Evolutionary conservation across 2,113 vertebrate genomes (phyloP), one percentile per base, ranked within the genome.

Genomic region (Thermophis baileyi): DNA sequence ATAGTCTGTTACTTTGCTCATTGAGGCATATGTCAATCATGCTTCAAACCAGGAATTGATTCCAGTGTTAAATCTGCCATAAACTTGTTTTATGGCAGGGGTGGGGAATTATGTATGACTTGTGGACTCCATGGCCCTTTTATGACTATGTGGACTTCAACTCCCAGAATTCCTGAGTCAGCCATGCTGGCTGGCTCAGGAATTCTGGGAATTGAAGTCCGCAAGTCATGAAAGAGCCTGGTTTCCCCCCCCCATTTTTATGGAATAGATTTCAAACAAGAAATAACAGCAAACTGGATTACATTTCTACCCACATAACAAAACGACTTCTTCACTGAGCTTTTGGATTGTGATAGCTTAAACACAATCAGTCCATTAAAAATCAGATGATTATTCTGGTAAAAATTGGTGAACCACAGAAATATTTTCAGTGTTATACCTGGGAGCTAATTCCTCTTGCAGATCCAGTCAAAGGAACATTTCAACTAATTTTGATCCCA

Each of bases 1-100:
- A 92, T 0, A 0, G 94, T 44, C 50, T 91, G 92, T 97, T 87
- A 96, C 35, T 63, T 81, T 40, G 54, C 30, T 60, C 22, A 87
- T 11, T 14, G 44, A 60, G 47, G 46, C 6, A 10, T 8, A 14
- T 49, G 55, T 88, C 12, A n/a, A 24, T 30, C 35, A 16, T 88
- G n/a, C 35, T 20, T 40, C 69, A 40, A 40, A 81, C 14, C 35
- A 40, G 69, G 69, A 81, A 81, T 40, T 40, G 69, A 81, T 81
- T 20, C 69, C n/a, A 20, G 16, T 3, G n/a, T 12, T 74, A 74
- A 74, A 40, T 14, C 20, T 9, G 18, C 25, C 16, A 46, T 14
- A 20, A 55, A 55, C 10, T 86, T 24, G n/a, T 18, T 22, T 74
- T 69, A 40, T 22, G 25, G 12, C 5, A 25, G 25, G 9, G 40